A percentile compares a stretch with the other conserved stretches of the same genome.
Evolutionary conservation across 2,888 invertebrate genomes (phyloP).

Genomic region (Melanargia galathea): DNA sequence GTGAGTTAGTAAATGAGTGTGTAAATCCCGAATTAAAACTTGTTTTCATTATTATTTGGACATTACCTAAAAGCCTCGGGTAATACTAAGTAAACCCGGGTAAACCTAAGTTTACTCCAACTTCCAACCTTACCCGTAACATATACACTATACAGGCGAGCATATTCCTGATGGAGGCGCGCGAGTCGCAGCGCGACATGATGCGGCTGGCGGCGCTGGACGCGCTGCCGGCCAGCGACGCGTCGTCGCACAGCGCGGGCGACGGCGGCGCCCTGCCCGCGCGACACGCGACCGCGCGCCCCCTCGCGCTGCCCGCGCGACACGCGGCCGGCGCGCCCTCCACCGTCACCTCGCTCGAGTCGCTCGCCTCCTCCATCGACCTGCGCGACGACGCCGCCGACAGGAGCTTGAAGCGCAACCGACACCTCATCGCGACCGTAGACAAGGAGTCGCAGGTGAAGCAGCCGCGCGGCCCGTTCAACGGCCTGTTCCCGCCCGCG

Average conservation of each 20-base stretch:
- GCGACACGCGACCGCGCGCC: no score
- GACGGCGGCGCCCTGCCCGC: conserved; percentile 47
- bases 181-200: conserved; percentile 86
- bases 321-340: conserved; percentile 55
- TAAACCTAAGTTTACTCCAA: no score
- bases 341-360: conserved; percentile 83
- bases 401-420: conserved; percentile 57
- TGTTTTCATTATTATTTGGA: no score
- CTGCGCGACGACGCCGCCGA: conserved; percentile 52
- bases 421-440: conserved; percentile 52
- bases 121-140: neutral
- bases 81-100: no score
- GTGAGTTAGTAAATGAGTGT: no score
- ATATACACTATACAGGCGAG: conserved; percentile 83
- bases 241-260: conserved; percentile 39
- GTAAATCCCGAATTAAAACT: no score
- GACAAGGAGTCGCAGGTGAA: conserved; percentile 69
- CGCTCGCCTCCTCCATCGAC: conserved; percentile 72
- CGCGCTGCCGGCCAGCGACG: conserved; percentile 45
- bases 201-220: conserved; percentile 68
- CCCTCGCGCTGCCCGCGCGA: no score
- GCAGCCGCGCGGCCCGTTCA: conserved; percentile 58
- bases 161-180: conserved; percentile 90
- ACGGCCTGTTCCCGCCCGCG: conserved; percentile 57
- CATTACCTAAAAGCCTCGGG: no score